Base-by-base conservation (phyloP, 2,888 invertebrate species). In the Yponomeuta plumbellus region DNA sequence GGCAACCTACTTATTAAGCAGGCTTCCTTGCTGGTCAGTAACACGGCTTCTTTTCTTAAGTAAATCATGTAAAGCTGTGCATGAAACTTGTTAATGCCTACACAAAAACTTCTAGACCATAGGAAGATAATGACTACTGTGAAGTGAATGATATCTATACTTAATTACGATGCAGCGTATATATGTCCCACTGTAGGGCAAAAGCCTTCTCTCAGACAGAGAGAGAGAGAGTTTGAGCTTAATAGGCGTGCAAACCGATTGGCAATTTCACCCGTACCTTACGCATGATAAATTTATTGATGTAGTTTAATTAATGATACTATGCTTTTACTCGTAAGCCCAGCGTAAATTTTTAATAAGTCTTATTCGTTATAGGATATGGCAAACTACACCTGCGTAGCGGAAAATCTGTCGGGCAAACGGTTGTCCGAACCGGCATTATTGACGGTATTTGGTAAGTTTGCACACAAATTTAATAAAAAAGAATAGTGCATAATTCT, bases 351-450 rank as follows among this genome's bases (percentile, higher is more conserved):
- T 8, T 34, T 1, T 34, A 6, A 34, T 10, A 34, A 34, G 5
- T 34, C 34, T 34, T 6, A 34, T 34, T 34, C 8, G 11, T 77
- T 80, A 64, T 92, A 94, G 88, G 97, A 98, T 88, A 96, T 96
- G 88, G 98, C 97, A 72, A 99, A 98, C 92, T 99, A 98, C 87
- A 97, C 97, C 66, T 99, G 98, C 84, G 97, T 97, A 61, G 98
- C 98, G 6, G 96, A 97, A 86, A 98, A 98, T 87, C 94, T 97
- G 74, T 97, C 97, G 17, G 97, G 96, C 34, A 96, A 96, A 79
- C 92, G 98, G 70, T 93, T 95, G 79, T 97, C 97, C 72, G 96
- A 97, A 70, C 95, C 97, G 0, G 98, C 97, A 2, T 93, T 95
- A 69, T 94, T 98, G 74, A 96, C 96, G 67, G 97, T 98, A 74